Evolutionary conservation across 2,797 vertebrate genomes (phyloP).

Genomic region (Rhinophrynus dorsalis): DNA sequence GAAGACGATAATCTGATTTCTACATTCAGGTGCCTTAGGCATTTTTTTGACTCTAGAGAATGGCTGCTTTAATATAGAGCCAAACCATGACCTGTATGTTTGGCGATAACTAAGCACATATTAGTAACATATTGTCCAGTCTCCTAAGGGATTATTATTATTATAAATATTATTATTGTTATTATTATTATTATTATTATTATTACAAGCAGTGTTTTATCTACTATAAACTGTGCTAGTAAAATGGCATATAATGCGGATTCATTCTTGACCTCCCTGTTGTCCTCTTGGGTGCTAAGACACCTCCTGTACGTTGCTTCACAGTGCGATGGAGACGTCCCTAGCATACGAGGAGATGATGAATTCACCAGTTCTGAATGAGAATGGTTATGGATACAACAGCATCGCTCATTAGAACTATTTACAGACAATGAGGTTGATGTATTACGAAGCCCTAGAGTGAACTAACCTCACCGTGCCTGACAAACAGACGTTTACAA

Average conservation of each 20-base stretch:
- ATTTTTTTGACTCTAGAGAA: slow-evolving; percentile 35
- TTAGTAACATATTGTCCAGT: slow-evolving; percentile 26
- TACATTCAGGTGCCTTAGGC: slow-evolving; percentile 48
- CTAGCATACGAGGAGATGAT: no score
- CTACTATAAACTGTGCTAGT: neutral
- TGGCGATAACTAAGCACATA: slow-evolving; percentile 36
- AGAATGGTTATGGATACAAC: neutral
- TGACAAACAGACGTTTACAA: no score
- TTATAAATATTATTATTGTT: neutral
- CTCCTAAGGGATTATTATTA: slow-evolving; percentile 22
- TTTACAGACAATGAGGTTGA: no score
- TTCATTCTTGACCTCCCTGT: slow-evolving; percentile 9
- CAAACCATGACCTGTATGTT: slow-evolving; percentile 3
- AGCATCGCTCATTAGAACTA: slow-evolving; percentile 3
- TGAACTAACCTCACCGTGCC: no score
- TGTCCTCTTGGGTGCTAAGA: no score
- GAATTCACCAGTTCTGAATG: neutral
- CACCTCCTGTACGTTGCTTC: no score
- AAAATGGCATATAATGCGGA: slow-evolving; percentile 9
- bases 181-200: slow-evolving; percentile 23
- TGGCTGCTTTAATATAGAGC: slow-evolving; percentile 28
- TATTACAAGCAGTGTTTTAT: slow-evolving; percentile 8
- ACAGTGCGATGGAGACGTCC: no score
- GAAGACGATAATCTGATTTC: slow-evolving; percentile 44
- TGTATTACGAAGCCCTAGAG: no score